Percentiles rank a stretch among this genome's conserved stretches.
Evolutionary conservation across 2,797 vertebrate species (phyloP).

Genomic region (Platalea minor): DNA sequence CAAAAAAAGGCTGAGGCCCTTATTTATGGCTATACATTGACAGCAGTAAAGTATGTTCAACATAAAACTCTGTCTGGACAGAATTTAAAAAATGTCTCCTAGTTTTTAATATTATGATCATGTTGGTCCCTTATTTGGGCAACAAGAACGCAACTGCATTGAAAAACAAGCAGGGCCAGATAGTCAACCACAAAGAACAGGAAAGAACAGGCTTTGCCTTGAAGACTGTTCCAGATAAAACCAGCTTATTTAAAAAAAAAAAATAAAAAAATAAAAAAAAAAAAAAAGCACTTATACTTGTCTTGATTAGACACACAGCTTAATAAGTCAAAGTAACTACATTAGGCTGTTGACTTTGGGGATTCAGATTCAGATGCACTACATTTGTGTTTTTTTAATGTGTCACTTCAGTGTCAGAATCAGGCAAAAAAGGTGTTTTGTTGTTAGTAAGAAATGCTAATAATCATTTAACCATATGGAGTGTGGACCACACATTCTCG

Average conservation of each 20-base stretch:
- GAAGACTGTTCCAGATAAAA: slow-evolving; percentile 56
- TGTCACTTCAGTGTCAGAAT: slow-evolving; percentile 66
- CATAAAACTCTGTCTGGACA: slow-evolving; percentile 8
- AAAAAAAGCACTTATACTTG: slow-evolving; percentile 52
- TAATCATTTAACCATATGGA: slow-evolving; percentile 3
- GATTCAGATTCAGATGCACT: slow-evolving; percentile 71
- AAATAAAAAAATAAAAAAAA: slow-evolving; percentile 8
- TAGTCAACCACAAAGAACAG: slow-evolving; percentile 34
- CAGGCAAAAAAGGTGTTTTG: slow-evolving; percentile 57
- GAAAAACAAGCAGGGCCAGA: neutral
- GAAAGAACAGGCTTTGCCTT: slow-evolving; percentile 52
- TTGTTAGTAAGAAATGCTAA: slow-evolving; percentile 40
- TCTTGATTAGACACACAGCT: slow-evolving; percentile 68
- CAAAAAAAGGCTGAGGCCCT: neutral
- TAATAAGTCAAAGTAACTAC: slow-evolving; percentile 67
- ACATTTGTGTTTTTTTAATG: slow-evolving; percentile 65
- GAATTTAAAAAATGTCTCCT: neutral
- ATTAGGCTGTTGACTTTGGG: slow-evolving; percentile 70
- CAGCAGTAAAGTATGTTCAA: slow-evolving; percentile 34
- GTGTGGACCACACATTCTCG: slow-evolving; percentile 28
- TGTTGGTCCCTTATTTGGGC: slow-evolving; percentile 27
- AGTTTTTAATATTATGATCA: slow-evolving; percentile 13
- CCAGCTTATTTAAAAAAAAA: slow-evolving; percentile 22
- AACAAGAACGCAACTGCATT: slow-evolving; percentile 14
- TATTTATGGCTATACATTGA: neutral